phyloP scores from a whole-genome alignment of 2,888 invertebrate species.

The Zygaena filipendulae region DNA sequence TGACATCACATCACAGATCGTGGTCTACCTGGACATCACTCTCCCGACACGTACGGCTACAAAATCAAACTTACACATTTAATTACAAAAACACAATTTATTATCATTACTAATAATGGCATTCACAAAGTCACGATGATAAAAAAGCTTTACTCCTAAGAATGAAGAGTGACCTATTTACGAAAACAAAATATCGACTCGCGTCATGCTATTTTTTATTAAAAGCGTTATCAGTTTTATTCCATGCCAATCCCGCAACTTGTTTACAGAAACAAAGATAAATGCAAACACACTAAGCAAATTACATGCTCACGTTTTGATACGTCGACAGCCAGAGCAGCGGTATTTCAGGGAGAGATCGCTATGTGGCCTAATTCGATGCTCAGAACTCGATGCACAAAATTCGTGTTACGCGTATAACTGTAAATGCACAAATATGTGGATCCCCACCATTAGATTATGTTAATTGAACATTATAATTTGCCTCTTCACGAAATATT shows the following conservation, averaged over 20 bases:
- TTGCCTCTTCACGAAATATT: slow-evolving; percentile 21
- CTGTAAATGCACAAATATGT: slow-evolving; percentile 64
- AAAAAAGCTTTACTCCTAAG: slow-evolving; percentile 19
- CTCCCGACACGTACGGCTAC: slow-evolving; percentile 52
- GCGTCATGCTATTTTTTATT: slow-evolving; percentile 45
- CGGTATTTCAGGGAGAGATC: slow-evolving; percentile 71
- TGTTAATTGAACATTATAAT: slow-evolving; percentile 22
- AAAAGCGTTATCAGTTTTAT: slow-evolving; percentile 35
- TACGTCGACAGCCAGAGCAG: slow-evolving; percentile 70
- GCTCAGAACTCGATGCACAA: slow-evolving; percentile 67
- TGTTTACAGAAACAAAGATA: slow-evolving; percentile 6
- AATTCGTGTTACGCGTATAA: slow-evolving; percentile 68
- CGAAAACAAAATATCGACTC: slow-evolving; percentile 62
- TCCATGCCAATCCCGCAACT: slow-evolving; percentile 24
- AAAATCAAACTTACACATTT: slow-evolving; percentile 35
- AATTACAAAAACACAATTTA: slow-evolving; percentile 21
- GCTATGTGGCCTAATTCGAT: slow-evolving; percentile 71
- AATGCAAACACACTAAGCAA: slow-evolving; percentile 22
- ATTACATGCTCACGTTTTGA: slow-evolving; percentile 61
- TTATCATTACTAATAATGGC: slow-evolving; percentile 1
- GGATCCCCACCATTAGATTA: slow-evolving; percentile 27
- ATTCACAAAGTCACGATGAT: slow-evolving; percentile 14
- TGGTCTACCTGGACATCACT: slow-evolving; percentile 60
- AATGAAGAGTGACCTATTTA: slow-evolving; percentile 70
- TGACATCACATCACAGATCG: slow-evolving; percentile 66